A percentile compares a stretch with the other conserved stretches of the same genome.
Conservation (phyloP, 30 jellyfish, hydroid and myxozoan genomes). For the Hydractinia symbiolongicarpus region DNA sequence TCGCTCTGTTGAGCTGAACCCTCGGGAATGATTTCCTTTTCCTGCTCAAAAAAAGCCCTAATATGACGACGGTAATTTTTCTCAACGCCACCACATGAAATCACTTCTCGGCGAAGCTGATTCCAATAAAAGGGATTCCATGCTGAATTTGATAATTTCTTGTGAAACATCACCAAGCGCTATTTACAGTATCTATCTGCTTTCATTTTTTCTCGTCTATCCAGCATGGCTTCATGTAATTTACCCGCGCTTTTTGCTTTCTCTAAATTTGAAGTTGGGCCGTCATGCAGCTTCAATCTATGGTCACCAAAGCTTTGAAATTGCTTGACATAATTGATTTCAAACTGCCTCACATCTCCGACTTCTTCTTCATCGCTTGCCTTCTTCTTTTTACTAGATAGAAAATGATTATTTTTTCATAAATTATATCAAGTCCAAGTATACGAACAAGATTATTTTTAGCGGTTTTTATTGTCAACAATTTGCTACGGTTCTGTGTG, state of each 20-base stretch:
- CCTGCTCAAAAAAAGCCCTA: too few relatives aligned
- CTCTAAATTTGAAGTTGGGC: constrained; percentile 45
- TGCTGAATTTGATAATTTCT: neutral
- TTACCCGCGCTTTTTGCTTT: constrained; percentile 73
- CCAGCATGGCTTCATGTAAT: constrained; percentile 94
- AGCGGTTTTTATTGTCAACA: neutral
- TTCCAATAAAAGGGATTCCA: too few relatives aligned
- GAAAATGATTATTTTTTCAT: neutral
- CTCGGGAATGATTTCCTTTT: too few relatives aligned
- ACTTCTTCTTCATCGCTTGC: constrained; percentile 67
- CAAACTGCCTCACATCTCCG: constrained; percentile 65
- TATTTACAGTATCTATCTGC: constrained; percentile 94
- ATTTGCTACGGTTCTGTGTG: neutral
- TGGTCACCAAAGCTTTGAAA: constrained; percentile 94
- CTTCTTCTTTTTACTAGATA: constrained; percentile 56
- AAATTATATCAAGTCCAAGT: neutral
- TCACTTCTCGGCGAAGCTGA: too few relatives aligned
- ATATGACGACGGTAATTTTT: too few relatives aligned
- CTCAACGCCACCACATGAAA: too few relatives aligned
- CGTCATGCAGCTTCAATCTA: constrained; percentile 44
- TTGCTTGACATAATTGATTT: constrained; percentile 74
- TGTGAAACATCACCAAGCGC: neutral
- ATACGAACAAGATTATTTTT: neutral
- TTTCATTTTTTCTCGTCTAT: constrained; percentile 93
- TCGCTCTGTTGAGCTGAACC: too few relatives aligned